phyloP scores from a whole-genome alignment of 2,797 vertebrate genomes.

The Phaenicophaeus curvirostris region DNA sequence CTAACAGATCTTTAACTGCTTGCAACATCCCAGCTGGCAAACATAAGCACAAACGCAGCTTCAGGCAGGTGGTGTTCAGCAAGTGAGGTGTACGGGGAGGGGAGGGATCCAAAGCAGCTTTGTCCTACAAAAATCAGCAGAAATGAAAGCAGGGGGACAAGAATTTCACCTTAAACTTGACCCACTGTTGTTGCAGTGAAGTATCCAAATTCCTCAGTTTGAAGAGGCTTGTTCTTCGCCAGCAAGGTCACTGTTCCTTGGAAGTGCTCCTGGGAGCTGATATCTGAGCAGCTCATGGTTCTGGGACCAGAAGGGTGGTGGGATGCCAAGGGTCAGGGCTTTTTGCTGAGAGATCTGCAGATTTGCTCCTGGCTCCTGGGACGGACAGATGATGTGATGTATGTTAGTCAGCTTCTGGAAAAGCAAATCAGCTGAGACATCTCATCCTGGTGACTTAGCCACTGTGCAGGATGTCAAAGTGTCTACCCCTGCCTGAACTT shows the following conservation, averaged over 20 bases:
- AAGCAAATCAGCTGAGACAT: background rate
- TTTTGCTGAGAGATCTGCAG: background rate
- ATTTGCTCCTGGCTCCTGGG: background rate
- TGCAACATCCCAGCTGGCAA: background rate
- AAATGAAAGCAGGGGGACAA: background rate
- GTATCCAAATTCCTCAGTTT: background rate
- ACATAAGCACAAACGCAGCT: accelerated
- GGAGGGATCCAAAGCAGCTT: background rate
- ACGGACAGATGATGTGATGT: background rate
- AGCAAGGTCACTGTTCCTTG: background rate
- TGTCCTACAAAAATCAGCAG: background rate
- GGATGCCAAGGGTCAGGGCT: background rate
- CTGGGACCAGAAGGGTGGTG: background rate
- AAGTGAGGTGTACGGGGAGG: background rate
- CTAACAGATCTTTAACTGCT: background rate
- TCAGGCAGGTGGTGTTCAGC: background rate
- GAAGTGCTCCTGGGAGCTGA: background rate
- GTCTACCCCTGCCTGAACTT: background rate
- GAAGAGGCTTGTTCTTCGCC: background rate
- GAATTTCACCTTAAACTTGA: constrained; percentile 21
- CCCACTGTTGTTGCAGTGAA: background rate
- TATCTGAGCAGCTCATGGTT: background rate
- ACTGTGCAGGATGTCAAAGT: background rate
- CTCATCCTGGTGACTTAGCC: background rate
- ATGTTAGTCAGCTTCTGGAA: background rate